phyloP scores from a whole-genome alignment of 92 coral and sea anemone genomes.

The Epizoanthus fatuus region DNA sequence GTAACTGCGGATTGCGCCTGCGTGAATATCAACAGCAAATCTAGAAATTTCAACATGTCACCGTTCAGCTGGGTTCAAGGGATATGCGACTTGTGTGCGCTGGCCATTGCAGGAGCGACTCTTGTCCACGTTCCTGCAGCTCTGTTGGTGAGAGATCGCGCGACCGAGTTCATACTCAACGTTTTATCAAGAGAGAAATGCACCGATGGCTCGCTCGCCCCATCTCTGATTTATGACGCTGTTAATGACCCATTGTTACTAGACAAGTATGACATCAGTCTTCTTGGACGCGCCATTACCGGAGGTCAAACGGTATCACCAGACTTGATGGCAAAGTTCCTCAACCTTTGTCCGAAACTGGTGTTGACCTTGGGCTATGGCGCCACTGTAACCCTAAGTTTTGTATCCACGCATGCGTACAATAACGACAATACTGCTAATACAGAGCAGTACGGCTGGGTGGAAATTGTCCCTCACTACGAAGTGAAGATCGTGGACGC shows the following conservation, averaged over 20 bases:
- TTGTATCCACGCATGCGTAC: background rate
- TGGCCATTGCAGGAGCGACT: background rate
- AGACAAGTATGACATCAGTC: background rate
- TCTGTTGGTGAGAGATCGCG: background rate
- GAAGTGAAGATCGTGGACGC: constrained; percentile 9
- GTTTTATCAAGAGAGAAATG: constrained; percentile 1
- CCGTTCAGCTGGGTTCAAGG: constrained; percentile 15
- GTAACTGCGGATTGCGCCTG: too few relatives aligned
- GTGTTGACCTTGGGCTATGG: constrained; percentile 12
- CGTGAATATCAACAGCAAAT: background rate
- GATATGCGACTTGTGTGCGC: background rate
- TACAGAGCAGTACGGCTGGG: background rate
- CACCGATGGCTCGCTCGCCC: constrained; percentile 1
- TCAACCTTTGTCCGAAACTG: background rate
- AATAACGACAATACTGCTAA: background rate
- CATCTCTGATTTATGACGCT: constrained; percentile 4
- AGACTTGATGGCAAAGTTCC: constrained; percentile 1
- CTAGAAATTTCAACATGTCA: constrained; percentile 6
- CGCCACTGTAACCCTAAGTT: constrained; percentile 14
- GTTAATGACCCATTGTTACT: background rate
- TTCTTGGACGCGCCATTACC: background rate
- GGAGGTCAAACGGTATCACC: constrained; percentile 6
- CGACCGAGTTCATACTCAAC: background rate
- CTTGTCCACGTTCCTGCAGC: background rate
- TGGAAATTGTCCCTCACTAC: background rate